A percentile compares a stretch with the other conserved stretches of the same genome.
Conservation (phyloP, 2,888 invertebrate species). For the Mamestra brassicae region DNA sequence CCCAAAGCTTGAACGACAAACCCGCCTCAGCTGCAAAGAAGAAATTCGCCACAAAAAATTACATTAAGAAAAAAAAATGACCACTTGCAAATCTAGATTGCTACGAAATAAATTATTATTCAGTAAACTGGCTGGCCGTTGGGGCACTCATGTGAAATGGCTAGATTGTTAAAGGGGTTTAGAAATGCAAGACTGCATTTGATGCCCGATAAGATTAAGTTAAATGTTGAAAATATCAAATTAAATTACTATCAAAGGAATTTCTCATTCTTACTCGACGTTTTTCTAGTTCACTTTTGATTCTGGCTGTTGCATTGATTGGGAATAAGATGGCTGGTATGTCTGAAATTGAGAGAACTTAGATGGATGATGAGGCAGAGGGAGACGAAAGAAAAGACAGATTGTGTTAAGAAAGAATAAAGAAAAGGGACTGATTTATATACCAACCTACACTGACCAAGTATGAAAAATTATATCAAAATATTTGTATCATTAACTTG, state of each 20-base stretch:
- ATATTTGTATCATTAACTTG: background rate
- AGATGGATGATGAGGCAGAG: too few species aligned
- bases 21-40: background rate
- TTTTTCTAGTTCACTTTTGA: too few species aligned
- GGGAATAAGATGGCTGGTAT: too few species aligned
- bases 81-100: background rate
- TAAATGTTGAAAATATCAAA: background rate
- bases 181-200: background rate
- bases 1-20: background rate
- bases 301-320: too few species aligned
- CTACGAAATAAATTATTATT: background rate
- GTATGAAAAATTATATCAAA: background rate
- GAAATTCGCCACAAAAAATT: background rate
- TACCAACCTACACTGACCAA: too few species aligned
- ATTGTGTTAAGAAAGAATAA: too few species aligned
- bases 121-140: background rate
- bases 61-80: background rate
- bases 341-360: background rate
- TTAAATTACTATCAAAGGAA: background rate
- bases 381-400: too few species aligned
- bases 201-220: background rate
- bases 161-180: conserved; percentile 7
- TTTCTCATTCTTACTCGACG: background rate
- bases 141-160: conserved; percentile 5
- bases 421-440: too few species aligned